These are phyloP conservation scores for Lophotis ruficrista DNA, from an alignment of 2,113 vertebrate genomes.

Conservation along the genomic window DNA sequence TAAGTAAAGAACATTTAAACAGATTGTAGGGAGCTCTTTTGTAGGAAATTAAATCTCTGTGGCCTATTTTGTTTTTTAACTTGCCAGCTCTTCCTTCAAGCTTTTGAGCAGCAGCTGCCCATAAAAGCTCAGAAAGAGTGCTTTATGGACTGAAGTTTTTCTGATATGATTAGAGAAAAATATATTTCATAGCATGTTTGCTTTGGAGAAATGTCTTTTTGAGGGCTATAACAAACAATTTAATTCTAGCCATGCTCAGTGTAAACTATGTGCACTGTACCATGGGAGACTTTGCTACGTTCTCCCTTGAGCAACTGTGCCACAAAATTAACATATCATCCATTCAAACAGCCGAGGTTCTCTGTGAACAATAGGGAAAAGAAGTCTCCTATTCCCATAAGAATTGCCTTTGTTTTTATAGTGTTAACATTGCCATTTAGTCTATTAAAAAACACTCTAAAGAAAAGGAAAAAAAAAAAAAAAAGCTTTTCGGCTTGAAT, in stretches of 20 bases:
- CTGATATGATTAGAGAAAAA: neutral
- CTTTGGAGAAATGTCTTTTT: neutral
- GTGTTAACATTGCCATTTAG: neutral
- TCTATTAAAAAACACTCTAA: neutral
- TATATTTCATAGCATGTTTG: neutral
- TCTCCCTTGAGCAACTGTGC: neutral
- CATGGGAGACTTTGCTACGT: neutral
- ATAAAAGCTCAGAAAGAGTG: neutral
- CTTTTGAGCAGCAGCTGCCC: neutral
- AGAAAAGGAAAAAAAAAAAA: neutral
- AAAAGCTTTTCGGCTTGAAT: neutral
- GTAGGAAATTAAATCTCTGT: constrained; percentile 9
- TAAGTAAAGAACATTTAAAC: neutral
- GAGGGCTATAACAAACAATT: neutral
- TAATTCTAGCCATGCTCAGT: neutral
- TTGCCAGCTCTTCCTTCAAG: neutral
- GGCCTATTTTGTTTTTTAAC: neutral
- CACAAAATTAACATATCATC: neutral
- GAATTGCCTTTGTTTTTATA: neutral
- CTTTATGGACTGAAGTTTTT: neutral
- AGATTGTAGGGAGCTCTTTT: constrained; percentile 21
- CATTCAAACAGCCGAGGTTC: neutral
- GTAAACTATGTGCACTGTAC: neutral
- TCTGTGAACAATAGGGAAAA: neutral
- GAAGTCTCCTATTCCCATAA: neutral